Conservation (phyloP, 2,113 vertebrate genomes). For the Eurystomus gularis region DNA sequence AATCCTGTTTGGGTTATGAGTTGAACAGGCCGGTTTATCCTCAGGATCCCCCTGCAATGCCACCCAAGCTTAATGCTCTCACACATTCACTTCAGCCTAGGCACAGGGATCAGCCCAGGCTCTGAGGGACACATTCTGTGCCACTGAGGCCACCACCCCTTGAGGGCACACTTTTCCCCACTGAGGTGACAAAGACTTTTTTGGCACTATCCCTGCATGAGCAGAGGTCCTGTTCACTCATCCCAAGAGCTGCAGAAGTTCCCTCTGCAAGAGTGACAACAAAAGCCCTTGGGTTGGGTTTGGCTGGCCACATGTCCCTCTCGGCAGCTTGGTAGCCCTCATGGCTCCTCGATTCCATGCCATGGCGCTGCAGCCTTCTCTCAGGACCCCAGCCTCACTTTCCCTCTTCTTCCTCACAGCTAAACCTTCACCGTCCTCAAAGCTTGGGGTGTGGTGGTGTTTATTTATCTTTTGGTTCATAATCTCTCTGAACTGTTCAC, state of each 20-base stretch:
- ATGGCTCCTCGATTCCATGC: neutral
- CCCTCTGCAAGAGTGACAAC: neutral
- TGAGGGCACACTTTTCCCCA: fast-evolving
- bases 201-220: neutral
- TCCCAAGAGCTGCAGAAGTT: fast-evolving
- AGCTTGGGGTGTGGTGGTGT: neutral
- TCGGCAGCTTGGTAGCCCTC: neutral
- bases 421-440: neutral
- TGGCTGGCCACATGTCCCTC: neutral
- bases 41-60: neutral
- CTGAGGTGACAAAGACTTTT: neutral
- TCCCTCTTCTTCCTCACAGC: neutral
- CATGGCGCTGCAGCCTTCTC: neutral
- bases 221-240: neutral
- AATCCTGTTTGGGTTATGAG: neutral
- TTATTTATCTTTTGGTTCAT: slow-evolving; percentile 20
- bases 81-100: neutral
- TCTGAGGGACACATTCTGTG: fast-evolving
- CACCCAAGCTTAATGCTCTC: no score
- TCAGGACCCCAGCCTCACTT: fast-evolving
- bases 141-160: neutral
- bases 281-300: neutral
- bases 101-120: neutral
- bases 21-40: neutral
- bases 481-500: slow-evolving; percentile 55